Evolutionary conservation across 2,888 invertebrate genomes (phyloP), one percentile per base, ranked within the genome.

Genomic region (Vesta saturnalis): DNA sequence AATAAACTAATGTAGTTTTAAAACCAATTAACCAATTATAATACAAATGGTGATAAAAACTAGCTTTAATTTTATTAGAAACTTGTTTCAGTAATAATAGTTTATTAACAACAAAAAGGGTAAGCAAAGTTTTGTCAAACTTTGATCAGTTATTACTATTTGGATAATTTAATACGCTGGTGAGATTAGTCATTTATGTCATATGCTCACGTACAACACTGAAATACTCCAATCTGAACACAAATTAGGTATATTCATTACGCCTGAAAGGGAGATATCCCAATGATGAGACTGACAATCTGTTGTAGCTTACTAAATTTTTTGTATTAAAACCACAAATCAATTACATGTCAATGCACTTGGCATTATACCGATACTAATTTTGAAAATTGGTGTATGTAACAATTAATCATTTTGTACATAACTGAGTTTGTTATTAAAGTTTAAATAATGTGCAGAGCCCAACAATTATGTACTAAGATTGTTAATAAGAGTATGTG

Each of bases 1-100:
- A 64, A 64, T 64, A 64, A 57, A 59, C 58, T 52, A 49, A 58
- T 58, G 59, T 64, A 64, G 58, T 64, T 64, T 63, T 23, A 47
- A 47, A 63, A 56, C 63, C 52, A 39, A 46, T 62, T 62, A 62
- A 62, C 23, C 46, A 55, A 39, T 63, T 54, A 21, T 18, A 18
- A 15, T 30, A 6, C 10, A 6, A 57, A 30, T n/a, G n/a, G n/a
- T n/a, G n/a, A n/a, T n/a, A n/a, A 39, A 39, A 39, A n/a, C n/a
- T n/a, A n/a, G 3, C 12, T 10, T 6, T 39, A 39, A 12, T 4
- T n/a, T 12, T 39, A 39, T 12, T 39, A 39, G 8, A n/a, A 39
- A 39, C 2, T n/a, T n/a, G n/a, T n/a, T n/a, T n/a, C n/a, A 39
- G 2, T 14, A 18, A 49, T 14, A 49, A 3, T 3, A 3, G 15